Evolutionary conservation across 2,888 invertebrate species (phyloP), one percentile per base, ranked within the genome.

Genomic region (Ochropacha duplaris): DNA sequence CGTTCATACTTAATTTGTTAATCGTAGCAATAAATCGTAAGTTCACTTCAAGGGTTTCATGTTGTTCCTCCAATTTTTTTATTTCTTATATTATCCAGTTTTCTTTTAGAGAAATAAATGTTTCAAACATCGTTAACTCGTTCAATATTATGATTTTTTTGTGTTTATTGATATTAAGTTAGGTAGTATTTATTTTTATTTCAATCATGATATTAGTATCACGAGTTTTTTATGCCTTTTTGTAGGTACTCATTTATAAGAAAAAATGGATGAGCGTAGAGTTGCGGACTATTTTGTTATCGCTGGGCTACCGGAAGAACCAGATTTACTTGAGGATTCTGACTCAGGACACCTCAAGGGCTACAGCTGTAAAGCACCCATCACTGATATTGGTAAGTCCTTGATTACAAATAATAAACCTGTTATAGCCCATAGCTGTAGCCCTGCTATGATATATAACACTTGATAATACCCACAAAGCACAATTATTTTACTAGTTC

Each of bases 271-370:
- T 83, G 97, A 97, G 77, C 94, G 96, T 80, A 94, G 96, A 87
- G 97, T 99, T 65, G 99, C 98, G 24, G 99, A 99, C 93, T 99
- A 99, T 92, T 99, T 99, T 94, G 98, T 99, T 69, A 97, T 99
- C 63, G 99, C 99, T 81, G 99, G 99, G 28, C 93, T 99, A 84
- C 97, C 98, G 16, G 96, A 96, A 64, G 94, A 96, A 78, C 96
- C 96, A 28, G 95, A 96, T 78, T 93, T 96, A 59, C 92, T 97
- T 55, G 96, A 97, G 81, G 96, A 96, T 73, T 96, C 97, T 62
- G 97, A 97, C 83, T 95, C 96, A 62, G 96, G 96, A 31, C 96
- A 96, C 79, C 94, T 98, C 52, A 97, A 97, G 83, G 95, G 96
- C 74, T 96, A 96, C 81, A 95, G 96, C 83, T 95, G 96, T 70